phyloP scores from a whole-genome alignment of 2,797 vertebrate genomes.

The Gambelia wislizenii region DNA sequence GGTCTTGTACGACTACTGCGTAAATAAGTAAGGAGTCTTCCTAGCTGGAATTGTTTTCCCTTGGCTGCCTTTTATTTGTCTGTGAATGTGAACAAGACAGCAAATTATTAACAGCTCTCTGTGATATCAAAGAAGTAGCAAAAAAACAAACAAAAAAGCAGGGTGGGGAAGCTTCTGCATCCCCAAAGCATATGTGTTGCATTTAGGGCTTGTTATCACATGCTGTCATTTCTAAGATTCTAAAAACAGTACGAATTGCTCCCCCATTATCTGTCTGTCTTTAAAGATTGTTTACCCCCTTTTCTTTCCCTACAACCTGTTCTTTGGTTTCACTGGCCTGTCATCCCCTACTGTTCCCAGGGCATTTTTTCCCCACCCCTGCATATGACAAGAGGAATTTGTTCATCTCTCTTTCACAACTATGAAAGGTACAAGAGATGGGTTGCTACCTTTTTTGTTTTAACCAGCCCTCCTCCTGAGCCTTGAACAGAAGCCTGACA shows the following conservation, averaged over 20 bases:
- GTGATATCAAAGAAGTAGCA: background rate
- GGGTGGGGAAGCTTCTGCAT: background rate
- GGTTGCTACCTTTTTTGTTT: slow-evolving; percentile 8
- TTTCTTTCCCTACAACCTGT: background rate
- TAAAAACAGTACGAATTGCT: background rate
- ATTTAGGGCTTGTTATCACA: slow-evolving; percentile 8
- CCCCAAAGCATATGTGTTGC: background rate
- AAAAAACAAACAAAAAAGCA: no score
- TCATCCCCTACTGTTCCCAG: background rate
- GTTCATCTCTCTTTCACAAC: background rate
- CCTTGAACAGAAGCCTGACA: background rate
- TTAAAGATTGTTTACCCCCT: background rate
- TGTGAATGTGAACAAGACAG: background rate
- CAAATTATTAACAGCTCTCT: background rate
- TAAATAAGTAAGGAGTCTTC: background rate
- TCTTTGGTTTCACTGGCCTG: background rate
- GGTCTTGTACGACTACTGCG: no score
- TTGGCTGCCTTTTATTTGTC: background rate
- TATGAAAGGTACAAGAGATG: background rate
- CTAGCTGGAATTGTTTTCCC: background rate
- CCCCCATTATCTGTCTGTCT: background rate
- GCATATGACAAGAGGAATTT: background rate
- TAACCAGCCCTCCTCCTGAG: background rate
- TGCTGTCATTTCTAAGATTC: background rate
- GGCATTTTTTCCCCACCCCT: background rate